A percentile compares a stretch with the other conserved stretches of the same genome.
These are phyloP conservation scores for Dendropsophus ebraccatus DNA, from an alignment of 2,113 vertebrate species.

Conservation along the genomic window DNA sequence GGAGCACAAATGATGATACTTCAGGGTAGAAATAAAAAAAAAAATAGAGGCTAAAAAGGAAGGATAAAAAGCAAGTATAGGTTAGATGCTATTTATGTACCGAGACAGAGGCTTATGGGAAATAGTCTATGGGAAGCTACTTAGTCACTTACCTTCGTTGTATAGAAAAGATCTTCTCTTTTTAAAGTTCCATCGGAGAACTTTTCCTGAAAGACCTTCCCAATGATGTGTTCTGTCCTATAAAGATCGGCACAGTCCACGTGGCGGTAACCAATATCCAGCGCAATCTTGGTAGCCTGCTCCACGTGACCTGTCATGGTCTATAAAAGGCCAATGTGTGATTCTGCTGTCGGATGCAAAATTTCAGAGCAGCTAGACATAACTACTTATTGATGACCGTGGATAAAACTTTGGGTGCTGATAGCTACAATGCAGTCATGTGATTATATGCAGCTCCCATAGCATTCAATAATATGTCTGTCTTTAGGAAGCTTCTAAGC, in stretches of 20 bases:
- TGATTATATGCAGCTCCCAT: background rate
- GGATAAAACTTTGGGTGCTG: too few relatives aligned
- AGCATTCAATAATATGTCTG: background rate
- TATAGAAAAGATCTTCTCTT: slow-evolving; percentile 31
- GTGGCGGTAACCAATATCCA: slow-evolving; percentile 33
- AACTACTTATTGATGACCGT: too few relatives aligned
- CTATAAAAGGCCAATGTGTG: background rate
- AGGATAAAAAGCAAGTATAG: too few relatives aligned
- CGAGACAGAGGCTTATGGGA: too few relatives aligned
- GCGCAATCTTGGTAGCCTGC: slow-evolving; percentile 1
- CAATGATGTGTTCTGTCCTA: background rate
- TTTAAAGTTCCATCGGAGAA: slow-evolving; percentile 18
- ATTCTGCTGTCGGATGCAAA: too few relatives aligned
- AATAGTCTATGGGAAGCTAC: background rate
- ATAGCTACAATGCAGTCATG: too few relatives aligned
- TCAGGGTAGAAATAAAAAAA: too few relatives aligned
- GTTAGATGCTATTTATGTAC: too few relatives aligned
- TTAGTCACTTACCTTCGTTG: slow-evolving; percentile 19
- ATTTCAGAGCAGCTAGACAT: too few relatives aligned
- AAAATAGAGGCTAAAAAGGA: too few relatives aligned
- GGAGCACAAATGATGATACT: too few relatives aligned
- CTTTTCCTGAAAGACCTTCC: slow-evolving; percentile 1
- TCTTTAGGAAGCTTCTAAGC: background rate
- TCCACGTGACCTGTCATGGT: background rate
- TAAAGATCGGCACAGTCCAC: background rate